Evolutionary conservation across 2,888 invertebrate genomes (phyloP), one percentile per base, ranked within the genome.

Genomic region (Physocephala rufipes): DNA sequence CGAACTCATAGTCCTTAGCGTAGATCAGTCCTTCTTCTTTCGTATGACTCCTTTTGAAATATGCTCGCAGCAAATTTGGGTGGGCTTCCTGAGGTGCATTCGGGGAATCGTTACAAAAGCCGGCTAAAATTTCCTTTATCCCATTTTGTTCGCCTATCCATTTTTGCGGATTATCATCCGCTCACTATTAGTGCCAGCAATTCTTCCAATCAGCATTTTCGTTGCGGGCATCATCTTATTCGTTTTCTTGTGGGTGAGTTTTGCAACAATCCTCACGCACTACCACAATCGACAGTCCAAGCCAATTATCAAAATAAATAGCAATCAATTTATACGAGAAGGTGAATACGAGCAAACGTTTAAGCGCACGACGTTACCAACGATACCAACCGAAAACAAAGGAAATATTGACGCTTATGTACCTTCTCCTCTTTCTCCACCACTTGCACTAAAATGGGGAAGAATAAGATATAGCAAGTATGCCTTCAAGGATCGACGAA

Each of bases 251-350:
- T 43, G 53, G 24, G 36, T 30, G 51, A 26, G 24, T 47, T n/a
- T 63, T 64, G 70, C 70, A 64, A 43, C 68, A 73, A n/a, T n/a
- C n/a, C 59, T 62, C 69, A 66, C 72, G 69, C 71, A 68, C 68
- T 72, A 9, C 36, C 36, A n/a, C n/a, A n/a, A 36, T 36, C 36
- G 36, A 58, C 67, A 71, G 79, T 79, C 78, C 76, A 73, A 78
- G 78, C 78, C 80, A 80, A 80, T 80, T 80, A 80, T 78, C 75
- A 79, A 79, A 80, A 80, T 80, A 80, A 80, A 80, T 80, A 80
- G 79, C 78, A 80, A 80, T 79, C 80, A 80, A 80, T 80, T 79
- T 66, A 62, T 53, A 36, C 47, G 61, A 43, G 49, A n/a, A 26
- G n/a, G 45, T 19, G 26, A 47, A 47, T 19, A n/a, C 49, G 19